Percentiles rank a stretch among this genome's conserved stretches.
phyloP scores from a whole-genome alignment of 2,797 vertebrate species.

The Tragopan temminckii region DNA sequence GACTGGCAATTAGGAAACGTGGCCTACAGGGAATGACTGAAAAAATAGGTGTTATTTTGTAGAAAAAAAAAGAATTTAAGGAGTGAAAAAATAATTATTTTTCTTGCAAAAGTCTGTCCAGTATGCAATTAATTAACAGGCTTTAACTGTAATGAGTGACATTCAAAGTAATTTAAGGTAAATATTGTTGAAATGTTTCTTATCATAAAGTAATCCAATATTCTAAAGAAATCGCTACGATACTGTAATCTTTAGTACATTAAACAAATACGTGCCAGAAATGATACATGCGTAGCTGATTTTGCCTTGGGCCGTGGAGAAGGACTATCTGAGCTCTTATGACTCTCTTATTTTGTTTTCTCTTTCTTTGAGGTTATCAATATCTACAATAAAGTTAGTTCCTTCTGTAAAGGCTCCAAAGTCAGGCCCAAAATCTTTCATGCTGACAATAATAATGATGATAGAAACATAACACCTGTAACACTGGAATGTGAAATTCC shows the following conservation, averaged over 20 bases:
- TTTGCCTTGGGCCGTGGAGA: neutral
- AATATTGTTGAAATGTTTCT: neutral
- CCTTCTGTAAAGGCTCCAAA: conserved; percentile 18
- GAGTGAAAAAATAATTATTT: neutral
- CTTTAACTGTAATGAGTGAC: neutral
- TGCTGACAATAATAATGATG: neutral
- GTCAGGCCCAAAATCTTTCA: conserved; percentile 36
- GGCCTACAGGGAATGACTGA: neutral
- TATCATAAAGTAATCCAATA: neutral
- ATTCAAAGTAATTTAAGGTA: neutral
- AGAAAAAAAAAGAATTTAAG: neutral
- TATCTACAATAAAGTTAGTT: conserved; percentile 28
- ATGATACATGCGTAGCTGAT: neutral
- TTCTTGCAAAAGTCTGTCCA: neutral
- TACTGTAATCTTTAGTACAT: neutral
- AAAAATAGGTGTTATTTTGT: neutral
- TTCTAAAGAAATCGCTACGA: neutral
- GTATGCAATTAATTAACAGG: neutral
- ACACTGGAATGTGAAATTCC: conserved; percentile 41
- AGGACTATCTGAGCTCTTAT: neutral
- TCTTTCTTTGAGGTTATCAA: conserved; percentile 34
- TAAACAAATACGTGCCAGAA: neutral
- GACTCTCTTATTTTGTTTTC: conserved; percentile 13
- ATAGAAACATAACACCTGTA: conserved; percentile 39
- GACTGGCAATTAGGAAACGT: neutral